These are phyloP conservation scores for Percopsis transmontana DNA, from an alignment of 2,113 vertebrate genomes.

Conservation along the genomic window DNA sequence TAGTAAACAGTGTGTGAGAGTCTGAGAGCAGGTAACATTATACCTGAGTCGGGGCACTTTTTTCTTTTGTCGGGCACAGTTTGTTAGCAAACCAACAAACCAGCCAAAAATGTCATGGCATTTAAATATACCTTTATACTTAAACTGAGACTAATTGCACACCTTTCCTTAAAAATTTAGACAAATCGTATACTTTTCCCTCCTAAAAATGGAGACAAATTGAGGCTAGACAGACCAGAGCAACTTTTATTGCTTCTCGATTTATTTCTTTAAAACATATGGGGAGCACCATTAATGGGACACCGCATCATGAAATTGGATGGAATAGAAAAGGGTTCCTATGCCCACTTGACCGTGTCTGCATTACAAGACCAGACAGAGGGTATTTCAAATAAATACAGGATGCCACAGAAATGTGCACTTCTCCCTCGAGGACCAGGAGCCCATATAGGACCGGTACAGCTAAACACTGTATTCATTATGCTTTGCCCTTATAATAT, in stretches of 20 bases:
- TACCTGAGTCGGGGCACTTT: no score
- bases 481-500: conserved; percentile 69
- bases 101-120: conserved; percentile 7
- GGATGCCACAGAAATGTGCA: conserved; percentile 78
- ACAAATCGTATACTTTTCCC: conserved; percentile 47
- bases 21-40: not conserved
- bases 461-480: conserved; percentile 78
- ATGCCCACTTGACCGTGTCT: conserved; percentile 70
- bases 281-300: conserved; percentile 53
- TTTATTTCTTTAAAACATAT: conserved; percentile 66
- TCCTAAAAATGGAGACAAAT: conserved; percentile 48
- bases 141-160: conserved; percentile 59
- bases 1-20: not conserved
- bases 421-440: conserved; percentile 64
- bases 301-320: conserved; percentile 66
- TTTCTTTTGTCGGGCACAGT: not conserved
- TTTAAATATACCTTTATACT: conserved; percentile 37
- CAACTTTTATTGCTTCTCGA: conserved; percentile 48
- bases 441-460: conserved; percentile 60
- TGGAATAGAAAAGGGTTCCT: conserved; percentile 63
- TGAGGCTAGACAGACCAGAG: conserved; percentile 64
- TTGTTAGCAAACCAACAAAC: conserved; percentile 25
- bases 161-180: conserved; percentile 58
- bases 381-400: conserved; percentile 78
- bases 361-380: conserved; percentile 70